Conservation (phyloP, 2,888 invertebrate genomes). For the Folsomia candida region DNA sequence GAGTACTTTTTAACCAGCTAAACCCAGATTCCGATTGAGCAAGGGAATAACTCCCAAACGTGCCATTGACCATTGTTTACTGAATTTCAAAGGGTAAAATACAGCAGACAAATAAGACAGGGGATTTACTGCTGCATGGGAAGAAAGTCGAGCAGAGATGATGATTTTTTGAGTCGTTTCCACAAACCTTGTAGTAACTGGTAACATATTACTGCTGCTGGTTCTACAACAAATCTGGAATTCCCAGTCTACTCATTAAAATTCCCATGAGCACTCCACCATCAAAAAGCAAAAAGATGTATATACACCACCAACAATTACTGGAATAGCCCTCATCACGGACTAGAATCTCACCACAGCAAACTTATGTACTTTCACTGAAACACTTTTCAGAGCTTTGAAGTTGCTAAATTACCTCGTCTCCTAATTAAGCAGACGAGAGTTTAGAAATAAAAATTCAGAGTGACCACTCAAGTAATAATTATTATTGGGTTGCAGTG, state of each 20-base stretch:
- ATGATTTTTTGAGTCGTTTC: neutral
- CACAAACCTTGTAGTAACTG: neutral
- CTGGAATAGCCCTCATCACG: neutral
- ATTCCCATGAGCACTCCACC: neutral
- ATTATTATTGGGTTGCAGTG: too few relatives aligned
- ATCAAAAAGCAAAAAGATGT: neutral
- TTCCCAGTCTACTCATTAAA: neutral
- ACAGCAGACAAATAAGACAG: neutral
- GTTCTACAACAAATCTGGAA: neutral
- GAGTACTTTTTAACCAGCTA: too few relatives aligned
- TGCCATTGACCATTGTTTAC: constrained; percentile 3
- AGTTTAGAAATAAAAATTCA: too few relatives aligned
- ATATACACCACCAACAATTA: neutral
- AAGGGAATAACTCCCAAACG: neutral
- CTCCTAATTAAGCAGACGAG: too few relatives aligned
- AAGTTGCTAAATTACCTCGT: too few relatives aligned
- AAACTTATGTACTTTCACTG: neutral
- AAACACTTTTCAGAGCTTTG: neutral
- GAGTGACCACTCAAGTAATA: too few relatives aligned
- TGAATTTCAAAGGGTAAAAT: neutral
- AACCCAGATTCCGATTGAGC: neutral
- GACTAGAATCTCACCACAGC: too few relatives aligned
- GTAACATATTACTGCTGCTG: too few relatives aligned
- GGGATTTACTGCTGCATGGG: neutral
- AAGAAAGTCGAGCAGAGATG: neutral